These are phyloP conservation scores for Acropora tenuis DNA, from an alignment of 64 coral and sea anemone species.

Conservation along the genomic window DNA sequence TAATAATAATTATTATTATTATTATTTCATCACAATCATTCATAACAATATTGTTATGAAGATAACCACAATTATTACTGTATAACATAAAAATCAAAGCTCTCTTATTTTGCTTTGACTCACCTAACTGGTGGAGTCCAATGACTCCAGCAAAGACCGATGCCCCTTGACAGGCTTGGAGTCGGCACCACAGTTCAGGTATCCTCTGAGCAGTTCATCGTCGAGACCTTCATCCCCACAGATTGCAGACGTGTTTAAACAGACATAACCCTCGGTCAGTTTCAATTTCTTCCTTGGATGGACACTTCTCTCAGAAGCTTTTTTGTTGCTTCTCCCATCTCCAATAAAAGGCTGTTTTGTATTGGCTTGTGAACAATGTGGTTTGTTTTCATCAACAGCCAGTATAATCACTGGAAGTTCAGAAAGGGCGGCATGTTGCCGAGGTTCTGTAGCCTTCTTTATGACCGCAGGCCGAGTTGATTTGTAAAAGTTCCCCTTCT, in stretches of 20 bases:
- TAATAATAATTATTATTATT: too few relatives aligned
- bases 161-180: neutral
- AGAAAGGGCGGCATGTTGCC: neutral
- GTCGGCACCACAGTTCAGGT: neutral
- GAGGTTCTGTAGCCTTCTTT: neutral
- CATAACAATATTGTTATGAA: too few relatives aligned
- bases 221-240: conserved; percentile 8
- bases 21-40: too few relatives aligned
- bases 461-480: neutral
- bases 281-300: conserved; percentile 16
- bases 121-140: conserved; percentile 14
- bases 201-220: conserved; percentile 11
- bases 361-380: neutral
- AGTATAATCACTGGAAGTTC: conserved; percentile 22
- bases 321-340: neutral
- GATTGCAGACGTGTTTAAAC: neutral
- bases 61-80: too few relatives aligned
- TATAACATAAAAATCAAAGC: too few relatives aligned
- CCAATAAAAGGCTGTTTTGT: neutral
- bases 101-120: neutral
- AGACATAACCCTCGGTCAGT: neutral
- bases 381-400: neutral
- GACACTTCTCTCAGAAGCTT: neutral
- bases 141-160: neutral
- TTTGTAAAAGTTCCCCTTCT: conserved; percentile 6